Conservation (phyloP, 2,797 vertebrate species). For the Argentina silus region DNA sequence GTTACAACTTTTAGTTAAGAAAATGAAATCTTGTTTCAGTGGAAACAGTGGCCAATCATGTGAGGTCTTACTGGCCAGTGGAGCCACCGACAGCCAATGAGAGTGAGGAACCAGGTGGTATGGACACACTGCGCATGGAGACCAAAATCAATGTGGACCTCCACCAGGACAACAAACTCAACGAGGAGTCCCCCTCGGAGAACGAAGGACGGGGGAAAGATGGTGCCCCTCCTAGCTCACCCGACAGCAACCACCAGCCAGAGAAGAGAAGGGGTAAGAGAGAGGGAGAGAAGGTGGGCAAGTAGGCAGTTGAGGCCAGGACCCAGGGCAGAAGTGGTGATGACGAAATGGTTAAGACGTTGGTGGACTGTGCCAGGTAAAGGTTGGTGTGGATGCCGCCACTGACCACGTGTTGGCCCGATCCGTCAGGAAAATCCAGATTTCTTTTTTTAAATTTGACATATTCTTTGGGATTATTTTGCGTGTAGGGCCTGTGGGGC, state of each 20-base stretch:
- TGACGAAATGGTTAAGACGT: too few species aligned
- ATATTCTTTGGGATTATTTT: too few species aligned
- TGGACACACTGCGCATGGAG: constrained; percentile 79
- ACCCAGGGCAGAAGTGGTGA: too few species aligned
- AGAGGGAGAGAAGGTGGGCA: neutral
- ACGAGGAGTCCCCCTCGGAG: constrained; percentile 58
- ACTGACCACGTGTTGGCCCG: too few species aligned
- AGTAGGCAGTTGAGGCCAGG: too few species aligned
- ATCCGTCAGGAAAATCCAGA: too few species aligned
- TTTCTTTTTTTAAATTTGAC: too few species aligned
- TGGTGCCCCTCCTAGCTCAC: constrained; percentile 62
- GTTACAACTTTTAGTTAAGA: neutral
- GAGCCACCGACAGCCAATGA: constrained; percentile 76
- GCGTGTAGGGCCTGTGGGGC: too few species aligned
- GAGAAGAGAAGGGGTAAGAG: constrained; percentile 74
- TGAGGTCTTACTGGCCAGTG: constrained; percentile 78
- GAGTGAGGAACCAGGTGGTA: constrained; percentile 65
- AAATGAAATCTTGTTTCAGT: constrained; percentile 26
- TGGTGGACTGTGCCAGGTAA: too few species aligned
- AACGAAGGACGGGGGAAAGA: constrained; percentile 71
- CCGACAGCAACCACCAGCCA: constrained; percentile 75
- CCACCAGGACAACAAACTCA: constrained; percentile 78
- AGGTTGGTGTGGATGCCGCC: too few species aligned
- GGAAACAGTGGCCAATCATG: constrained; percentile 71
- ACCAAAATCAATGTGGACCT: constrained; percentile 85